phyloP scores from a whole-genome alignment of 2,113 vertebrate genomes.

The Callorhinus ursinus region DNA sequence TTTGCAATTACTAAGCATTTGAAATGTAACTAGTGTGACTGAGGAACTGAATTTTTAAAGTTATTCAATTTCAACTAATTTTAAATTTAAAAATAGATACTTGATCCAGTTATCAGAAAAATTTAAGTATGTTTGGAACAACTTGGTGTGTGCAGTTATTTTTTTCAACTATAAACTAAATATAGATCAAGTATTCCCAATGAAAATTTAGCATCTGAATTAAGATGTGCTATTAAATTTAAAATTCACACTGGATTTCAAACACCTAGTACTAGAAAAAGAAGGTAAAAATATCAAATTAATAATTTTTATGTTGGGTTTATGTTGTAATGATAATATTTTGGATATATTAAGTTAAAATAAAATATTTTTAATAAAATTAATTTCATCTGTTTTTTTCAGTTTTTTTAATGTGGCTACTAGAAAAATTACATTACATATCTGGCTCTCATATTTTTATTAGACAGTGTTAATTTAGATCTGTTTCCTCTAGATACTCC shows the following conservation, averaged over 20 bases:
- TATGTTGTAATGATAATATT: background rate
- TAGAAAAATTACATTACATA: background rate
- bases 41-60: background rate
- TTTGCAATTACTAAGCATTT: background rate
- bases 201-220: background rate
- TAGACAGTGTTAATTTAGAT: background rate
- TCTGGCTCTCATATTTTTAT: background rate
- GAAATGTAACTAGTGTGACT: background rate
- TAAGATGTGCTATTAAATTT: background rate
- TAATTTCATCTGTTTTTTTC: background rate
- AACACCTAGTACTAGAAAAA: background rate
- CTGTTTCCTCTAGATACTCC: background rate
- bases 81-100: background rate
- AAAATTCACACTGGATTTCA: background rate
- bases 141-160: background rate
- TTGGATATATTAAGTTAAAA: background rate
- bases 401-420: background rate
- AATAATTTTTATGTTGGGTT: background rate
- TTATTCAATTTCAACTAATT: background rate
- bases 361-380: background rate
- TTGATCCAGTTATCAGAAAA: background rate
- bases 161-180: slow-evolving; percentile 36
- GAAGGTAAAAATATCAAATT: background rate
- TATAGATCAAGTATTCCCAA: background rate
- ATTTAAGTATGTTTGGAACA: background rate